A percentile compares a stretch with the other conserved stretches of the same genome.
Evolutionary conservation across 37 sponge, comb jelly and placozoan species (phyloP).

Genomic region (Spongilla lacustris): DNA sequence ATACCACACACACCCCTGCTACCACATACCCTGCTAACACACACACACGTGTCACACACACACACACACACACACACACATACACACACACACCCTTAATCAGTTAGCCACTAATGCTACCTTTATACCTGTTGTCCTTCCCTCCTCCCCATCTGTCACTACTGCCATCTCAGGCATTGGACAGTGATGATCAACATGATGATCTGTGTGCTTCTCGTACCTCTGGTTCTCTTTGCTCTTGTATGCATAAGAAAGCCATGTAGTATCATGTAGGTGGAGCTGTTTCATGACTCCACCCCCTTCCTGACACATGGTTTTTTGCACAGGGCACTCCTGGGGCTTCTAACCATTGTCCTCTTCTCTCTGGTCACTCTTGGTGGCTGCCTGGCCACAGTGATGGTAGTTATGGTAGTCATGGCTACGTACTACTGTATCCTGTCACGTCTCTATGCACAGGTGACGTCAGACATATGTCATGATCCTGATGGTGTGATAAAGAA

Average conservation of each 20-base stretch:
- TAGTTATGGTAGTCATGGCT: too few relatives aligned
- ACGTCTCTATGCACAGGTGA: slow-evolving; percentile 20
- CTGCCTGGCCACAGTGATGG: not conserved
- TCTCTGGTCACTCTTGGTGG: not conserved
- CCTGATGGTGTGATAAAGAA: slow-evolving; percentile 62
- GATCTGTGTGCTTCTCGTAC: not conserved
- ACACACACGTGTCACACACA: too few relatives aligned
- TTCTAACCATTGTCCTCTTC: not conserved
- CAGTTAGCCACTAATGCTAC: not conserved
- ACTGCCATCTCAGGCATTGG: not conserved
- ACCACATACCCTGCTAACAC: too few relatives aligned
- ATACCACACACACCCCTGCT: too few relatives aligned
- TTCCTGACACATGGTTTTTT: not conserved
- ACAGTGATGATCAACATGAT: not conserved
- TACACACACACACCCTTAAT: not conserved
- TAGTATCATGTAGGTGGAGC: not conserved
- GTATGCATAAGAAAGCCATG: not conserved
- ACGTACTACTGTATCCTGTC: too few relatives aligned
- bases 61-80: too few relatives aligned
- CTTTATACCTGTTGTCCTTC: not conserved
- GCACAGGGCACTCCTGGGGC: not conserved
- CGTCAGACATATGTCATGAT: slow-evolving; percentile 52
- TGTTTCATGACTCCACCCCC: too few relatives aligned
- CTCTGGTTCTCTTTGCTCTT: not conserved
- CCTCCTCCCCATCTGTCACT: not conserved